phyloP scores from a whole-genome alignment of 2,888 invertebrate genomes.

The Synergus gifuensis region DNA sequence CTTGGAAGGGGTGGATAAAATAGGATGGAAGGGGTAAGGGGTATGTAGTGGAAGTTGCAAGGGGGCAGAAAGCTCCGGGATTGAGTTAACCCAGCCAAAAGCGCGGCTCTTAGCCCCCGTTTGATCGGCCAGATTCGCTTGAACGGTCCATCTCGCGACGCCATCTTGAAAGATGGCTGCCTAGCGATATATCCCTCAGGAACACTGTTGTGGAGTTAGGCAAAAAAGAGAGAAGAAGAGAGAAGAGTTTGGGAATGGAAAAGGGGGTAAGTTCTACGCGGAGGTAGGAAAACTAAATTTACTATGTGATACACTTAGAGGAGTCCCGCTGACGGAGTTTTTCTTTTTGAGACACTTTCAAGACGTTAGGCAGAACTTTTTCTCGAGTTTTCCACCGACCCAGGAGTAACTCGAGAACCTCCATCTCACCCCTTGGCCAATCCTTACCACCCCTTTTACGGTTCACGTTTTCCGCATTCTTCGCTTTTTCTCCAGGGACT shows the following conservation, averaged over 20 bases:
- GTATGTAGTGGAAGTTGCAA: constrained; percentile 47
- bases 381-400: constrained; percentile 58
- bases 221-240: constrained; percentile 43
- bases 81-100: constrained; percentile 76
- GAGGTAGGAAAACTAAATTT: constrained; percentile 75
- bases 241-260: constrained; percentile 41
- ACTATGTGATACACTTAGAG: constrained; percentile 77
- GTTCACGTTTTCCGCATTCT: constrained; percentile 25
- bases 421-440: constrained; percentile 36
- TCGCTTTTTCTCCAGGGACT: constrained; percentile 36
- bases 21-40: constrained; percentile 43
- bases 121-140: constrained; percentile 78
- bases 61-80: constrained; percentile 61
- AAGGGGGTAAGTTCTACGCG: constrained; percentile 47
- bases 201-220: constrained; percentile 33
- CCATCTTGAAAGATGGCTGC: constrained; percentile 64
- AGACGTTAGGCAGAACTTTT: constrained; percentile 74
- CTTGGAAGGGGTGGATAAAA: constrained; percentile 49
- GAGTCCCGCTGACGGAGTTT: constrained; percentile 62
- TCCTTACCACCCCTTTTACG: constrained; percentile 37
- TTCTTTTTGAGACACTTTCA: constrained; percentile 75
- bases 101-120: constrained; percentile 76
- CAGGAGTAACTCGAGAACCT: constrained; percentile 68
- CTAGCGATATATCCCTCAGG: constrained; percentile 55
- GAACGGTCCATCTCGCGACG: constrained; percentile 70